A percentile compares a stretch with the other conserved stretches of the same genome.
Conservation (phyloP, 2,797 vertebrate species). For the Enteromius anoplus region DNA sequence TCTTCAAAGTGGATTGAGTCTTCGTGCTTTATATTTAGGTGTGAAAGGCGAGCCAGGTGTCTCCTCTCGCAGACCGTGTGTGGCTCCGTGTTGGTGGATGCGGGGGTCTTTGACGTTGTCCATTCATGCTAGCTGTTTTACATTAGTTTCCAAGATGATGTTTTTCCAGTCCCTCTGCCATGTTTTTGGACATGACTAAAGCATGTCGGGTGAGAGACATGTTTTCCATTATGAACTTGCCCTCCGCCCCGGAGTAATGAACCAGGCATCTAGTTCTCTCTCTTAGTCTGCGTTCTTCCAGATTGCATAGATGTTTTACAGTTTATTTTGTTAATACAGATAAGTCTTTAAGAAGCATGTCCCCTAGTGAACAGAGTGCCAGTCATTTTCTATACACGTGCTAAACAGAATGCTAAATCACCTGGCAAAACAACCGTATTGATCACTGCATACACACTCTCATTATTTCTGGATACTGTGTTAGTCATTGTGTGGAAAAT, state of each 20-base stretch:
- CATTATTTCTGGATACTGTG: constrained; percentile 17
- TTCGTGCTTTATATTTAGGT: constrained; percentile 46
- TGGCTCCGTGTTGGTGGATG: constrained; percentile 31
- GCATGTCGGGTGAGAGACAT: constrained; percentile 33
- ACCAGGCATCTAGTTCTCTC: background rate
- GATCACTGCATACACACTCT: constrained; percentile 3
- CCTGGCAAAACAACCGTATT: background rate
- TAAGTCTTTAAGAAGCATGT: constrained; percentile 21
- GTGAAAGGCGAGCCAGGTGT: constrained; percentile 37
- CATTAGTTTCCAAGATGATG: constrained; percentile 1
- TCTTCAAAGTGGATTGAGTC: constrained; percentile 41
- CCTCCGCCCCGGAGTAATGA: constrained; percentile 17
- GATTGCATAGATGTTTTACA: constrained; percentile 7
- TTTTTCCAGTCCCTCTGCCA: constrained; percentile 22
- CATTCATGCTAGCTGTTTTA: constrained; percentile 13
- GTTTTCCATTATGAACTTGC: constrained; percentile 46
- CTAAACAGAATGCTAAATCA: constrained; percentile 23
- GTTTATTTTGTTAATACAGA: constrained; percentile 50
- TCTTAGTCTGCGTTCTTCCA: background rate
- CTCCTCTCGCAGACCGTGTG: background rate
- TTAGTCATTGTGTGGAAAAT: constrained; percentile 26
- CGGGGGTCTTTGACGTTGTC: constrained; percentile 7
- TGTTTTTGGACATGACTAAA: constrained; percentile 32
- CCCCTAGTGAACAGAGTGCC: constrained; percentile 19
- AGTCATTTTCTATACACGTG: background rate